A percentile compares a stretch with the other conserved stretches of the same genome.
These are phyloP conservation scores for Gobiocypris rarus DNA, from an alignment of 2,113 vertebrate species.

Conservation along the genomic window DNA sequence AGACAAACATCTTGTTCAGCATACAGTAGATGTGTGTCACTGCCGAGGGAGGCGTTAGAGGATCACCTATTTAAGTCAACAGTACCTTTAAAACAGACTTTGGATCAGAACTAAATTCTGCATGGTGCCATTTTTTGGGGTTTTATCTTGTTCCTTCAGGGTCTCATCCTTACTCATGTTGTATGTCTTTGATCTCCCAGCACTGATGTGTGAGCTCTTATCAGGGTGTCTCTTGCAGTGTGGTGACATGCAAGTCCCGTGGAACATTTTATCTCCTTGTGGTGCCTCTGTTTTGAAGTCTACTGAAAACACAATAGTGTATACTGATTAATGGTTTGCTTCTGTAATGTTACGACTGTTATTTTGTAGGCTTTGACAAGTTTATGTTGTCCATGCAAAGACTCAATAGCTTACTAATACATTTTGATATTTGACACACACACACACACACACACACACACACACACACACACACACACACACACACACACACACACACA, in stretches of 20 bases:
- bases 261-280: neutral
- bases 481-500: too few species aligned
- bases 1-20: neutral
- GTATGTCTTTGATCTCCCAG: conserved; percentile 25
- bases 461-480: too few species aligned
- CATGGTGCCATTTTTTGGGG: neutral
- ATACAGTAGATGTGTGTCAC: neutral
- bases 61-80: neutral
- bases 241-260: conserved; percentile 11
- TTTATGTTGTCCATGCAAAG: too few species aligned
- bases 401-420: too few species aligned
- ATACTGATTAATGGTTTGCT: neutral
- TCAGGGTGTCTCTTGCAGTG: conserved; percentile 16
- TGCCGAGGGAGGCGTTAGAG: neutral
- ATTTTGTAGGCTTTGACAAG: neutral
- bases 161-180: conserved; percentile 14
- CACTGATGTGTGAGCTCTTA: conserved; percentile 16
- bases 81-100: neutral
- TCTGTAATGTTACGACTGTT: neutral
- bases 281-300: neutral
- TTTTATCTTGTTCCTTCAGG: neutral
- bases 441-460: too few species aligned
- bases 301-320: neutral
- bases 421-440: too few species aligned
- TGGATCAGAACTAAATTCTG: neutral